Conservation (phyloP, 1,140 invertebrate species). For the Drosophila tristis region DNA sequence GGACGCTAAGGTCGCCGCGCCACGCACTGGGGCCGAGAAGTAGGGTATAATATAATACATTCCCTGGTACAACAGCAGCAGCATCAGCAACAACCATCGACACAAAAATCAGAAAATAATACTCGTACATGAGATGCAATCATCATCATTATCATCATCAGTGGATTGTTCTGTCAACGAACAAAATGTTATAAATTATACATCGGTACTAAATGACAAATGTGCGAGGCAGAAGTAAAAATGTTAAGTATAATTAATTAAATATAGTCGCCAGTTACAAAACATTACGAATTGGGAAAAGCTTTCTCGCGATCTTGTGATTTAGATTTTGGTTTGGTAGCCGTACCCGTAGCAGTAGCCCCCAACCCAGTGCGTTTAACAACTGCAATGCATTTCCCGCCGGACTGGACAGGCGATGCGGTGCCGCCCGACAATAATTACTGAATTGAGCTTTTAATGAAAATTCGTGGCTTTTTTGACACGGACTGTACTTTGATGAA, state of each 20-base stretch:
- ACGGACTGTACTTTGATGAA: slow-evolving; percentile 4
- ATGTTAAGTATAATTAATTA: slow-evolving; percentile 48
- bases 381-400: no score
- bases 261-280: slow-evolving; percentile 11
- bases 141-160: slow-evolving; percentile 32
- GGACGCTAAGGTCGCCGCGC: slow-evolving; percentile 36
- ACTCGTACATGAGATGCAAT: slow-evolving; percentile 53
- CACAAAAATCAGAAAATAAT: slow-evolving; percentile 18
- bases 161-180: slow-evolving; percentile 35
- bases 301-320: neutral
- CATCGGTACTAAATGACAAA: slow-evolving; percentile 42
- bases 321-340: no score
- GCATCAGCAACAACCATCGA: slow-evolving; percentile 19
- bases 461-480: no score
- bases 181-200: slow-evolving; percentile 66
- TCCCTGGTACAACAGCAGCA: slow-evolving; percentile 38
- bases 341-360: no score
- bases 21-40: slow-evolving; percentile 47
- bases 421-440: no score
- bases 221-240: slow-evolving; percentile 43
- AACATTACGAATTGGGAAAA: slow-evolving; percentile 4
- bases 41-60: slow-evolving; percentile 65
- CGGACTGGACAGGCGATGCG: no score
- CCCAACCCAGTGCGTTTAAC: no score
- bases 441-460: no score